Base-by-base conservation (phyloP, 2,797 vertebrate genomes). In the Cottoperca gobio region DNA sequence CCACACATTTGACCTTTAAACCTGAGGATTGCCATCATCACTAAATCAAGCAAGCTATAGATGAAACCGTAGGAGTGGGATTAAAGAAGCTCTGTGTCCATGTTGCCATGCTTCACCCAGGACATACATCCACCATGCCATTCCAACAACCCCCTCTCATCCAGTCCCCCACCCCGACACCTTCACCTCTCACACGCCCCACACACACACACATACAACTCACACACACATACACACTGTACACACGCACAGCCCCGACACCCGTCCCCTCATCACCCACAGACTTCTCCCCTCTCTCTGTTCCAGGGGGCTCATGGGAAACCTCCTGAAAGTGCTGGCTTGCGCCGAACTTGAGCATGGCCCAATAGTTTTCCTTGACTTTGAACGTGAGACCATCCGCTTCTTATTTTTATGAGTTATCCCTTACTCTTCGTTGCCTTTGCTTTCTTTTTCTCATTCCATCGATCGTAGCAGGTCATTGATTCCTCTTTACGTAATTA, bases 281-380 rank as follows among this genome's bases (percentile, higher is more conserved):
- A 92, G 81, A 90, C 88, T 87, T 95, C 86, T 95, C 89, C 93
- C 94, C 94, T 95, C 95, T 97, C 86, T 97, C 94, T 97, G 95
- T 97, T 97, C 95, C 95, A 98, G 97, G 96, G 95, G 94, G 95
- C 95, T 96, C 95, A 97, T 97, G 97, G 97, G 97, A 95, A 97
- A 97, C 94, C 96, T 97, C 96, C 96, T 97, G 95, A 97, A 97
- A 96, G 96, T 97, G 95, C 96, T 97, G 96, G 95, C 96, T 96
- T 97, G 96, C 95, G 93, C 95, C 95, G 96, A 97, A 89, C 96
- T 97, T 97, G 97, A 97, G 95, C 97, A 97, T 96, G 96, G 97
- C 95, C 96, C 95, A 95, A 97, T 96, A 96, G 95, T 98, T 97
- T 97, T 96, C 97, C 97, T 98, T 97, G 97, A 97, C 97, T 97